phyloP scores from a whole-genome alignment of 53 echinoderm and acorn worm species.

The Henricia sp. region DNA sequence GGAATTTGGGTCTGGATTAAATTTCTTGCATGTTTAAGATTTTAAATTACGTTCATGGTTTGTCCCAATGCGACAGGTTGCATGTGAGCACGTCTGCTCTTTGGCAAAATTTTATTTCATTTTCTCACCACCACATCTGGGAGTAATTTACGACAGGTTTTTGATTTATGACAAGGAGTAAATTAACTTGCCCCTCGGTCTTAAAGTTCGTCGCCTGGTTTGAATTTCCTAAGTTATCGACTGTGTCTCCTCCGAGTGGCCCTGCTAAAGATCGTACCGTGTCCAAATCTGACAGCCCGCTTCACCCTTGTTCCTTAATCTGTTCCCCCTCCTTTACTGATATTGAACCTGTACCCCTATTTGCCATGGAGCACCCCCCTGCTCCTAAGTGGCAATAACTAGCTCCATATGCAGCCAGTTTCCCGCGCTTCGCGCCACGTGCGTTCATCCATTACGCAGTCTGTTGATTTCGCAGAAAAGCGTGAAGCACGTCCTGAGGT shows the following conservation, averaged over 20 bases:
- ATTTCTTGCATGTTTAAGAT: no score
- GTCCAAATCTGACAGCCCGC: constrained; percentile 3
- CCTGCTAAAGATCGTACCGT: background rate
- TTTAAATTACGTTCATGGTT: no score
- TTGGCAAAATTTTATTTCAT: no score
- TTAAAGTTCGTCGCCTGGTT: no score
- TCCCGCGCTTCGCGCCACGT: constrained; percentile 14
- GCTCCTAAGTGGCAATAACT: background rate
- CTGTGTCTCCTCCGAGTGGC: background rate
- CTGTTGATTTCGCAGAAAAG: constrained; percentile 44
- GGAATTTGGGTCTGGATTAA: background rate
- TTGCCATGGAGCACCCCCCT: background rate
- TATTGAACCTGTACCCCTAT: background rate
- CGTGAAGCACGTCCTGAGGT: constrained; percentile 49
- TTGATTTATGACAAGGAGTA: no score
- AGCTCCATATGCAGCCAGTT: constrained; percentile 9
- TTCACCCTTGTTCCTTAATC: constrained; percentile 30
- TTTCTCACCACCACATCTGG: no score
- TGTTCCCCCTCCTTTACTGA: constrained; percentile 3
- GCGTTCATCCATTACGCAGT: constrained; percentile 43
- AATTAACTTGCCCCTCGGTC: no score
- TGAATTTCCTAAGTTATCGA: no score
- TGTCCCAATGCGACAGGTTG: no score
- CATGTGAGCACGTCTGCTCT: no score
- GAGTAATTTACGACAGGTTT: no score